Evolutionary conservation across 53 echinoderm and acorn worm genomes (phyloP).

Genomic region (Temnopleurus reevesii): DNA sequence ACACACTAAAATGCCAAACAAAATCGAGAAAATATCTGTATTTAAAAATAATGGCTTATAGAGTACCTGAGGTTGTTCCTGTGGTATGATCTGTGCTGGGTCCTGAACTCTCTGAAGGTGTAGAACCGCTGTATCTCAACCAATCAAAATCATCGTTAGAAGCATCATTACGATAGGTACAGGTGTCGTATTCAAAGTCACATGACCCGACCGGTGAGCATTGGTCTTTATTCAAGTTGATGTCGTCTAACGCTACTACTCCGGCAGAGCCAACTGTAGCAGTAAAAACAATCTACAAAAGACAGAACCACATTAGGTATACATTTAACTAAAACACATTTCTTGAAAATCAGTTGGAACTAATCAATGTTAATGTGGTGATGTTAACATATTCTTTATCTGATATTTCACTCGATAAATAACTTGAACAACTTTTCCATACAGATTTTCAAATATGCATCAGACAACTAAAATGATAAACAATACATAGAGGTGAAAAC

Average conservation of each 20-base stretch:
- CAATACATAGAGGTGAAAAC: no score
- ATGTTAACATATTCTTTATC: no score
- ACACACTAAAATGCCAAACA: no score
- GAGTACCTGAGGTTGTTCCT: constrained; percentile 31
- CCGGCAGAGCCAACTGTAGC: not conserved
- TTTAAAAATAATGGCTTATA: no score
- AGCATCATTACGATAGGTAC: constrained; percentile 61
- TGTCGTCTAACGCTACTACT: constrained; percentile 73
- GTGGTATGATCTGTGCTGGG: constrained; percentile 14
- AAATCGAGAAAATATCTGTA: no score
- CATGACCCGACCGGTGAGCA: constrained; percentile 72
- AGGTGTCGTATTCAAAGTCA: constrained; percentile 80
- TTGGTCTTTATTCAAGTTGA: constrained; percentile 64
- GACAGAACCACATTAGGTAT: not conserved
- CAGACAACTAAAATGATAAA: no score
- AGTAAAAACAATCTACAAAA: constrained; percentile 23
- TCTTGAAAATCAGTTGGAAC: no score
- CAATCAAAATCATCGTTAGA: constrained; percentile 64
- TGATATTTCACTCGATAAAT: no score
- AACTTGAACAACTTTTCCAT: no score
- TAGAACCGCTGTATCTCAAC: not conserved
- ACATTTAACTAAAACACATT: no score
- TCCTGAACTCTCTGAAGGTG: constrained; percentile 8
- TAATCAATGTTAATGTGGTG: no score
- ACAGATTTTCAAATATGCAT: no score